Evolutionary conservation across 2,113 vertebrate species (phyloP).

Genomic region (Callaeas wilsoni): DNA sequence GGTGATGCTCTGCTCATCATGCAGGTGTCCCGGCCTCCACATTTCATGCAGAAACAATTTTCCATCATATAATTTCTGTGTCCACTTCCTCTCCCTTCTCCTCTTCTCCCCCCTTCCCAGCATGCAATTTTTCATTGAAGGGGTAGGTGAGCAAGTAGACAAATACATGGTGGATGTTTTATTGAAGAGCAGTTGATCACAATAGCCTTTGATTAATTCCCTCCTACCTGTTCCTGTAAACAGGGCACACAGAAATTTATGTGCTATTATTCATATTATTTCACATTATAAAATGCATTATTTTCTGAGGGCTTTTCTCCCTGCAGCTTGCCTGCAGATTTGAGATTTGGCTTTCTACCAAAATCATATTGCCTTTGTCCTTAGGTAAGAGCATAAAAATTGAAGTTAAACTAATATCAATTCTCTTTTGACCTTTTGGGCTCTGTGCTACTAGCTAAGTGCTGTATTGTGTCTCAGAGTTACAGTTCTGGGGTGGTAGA

Average conservation of each 20-base stretch:
- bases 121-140: background rate
- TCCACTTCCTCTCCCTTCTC: background rate
- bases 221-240: background rate
- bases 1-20: constrained; percentile 29
- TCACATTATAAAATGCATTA: constrained; percentile 9
- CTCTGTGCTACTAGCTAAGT: constrained; percentile 17
- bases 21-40: constrained; percentile 6
- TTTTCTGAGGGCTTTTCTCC: background rate
- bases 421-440: constrained; percentile 27
- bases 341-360: constrained; percentile 14
- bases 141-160: background rate
- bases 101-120: background rate
- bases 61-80: background rate
- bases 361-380: constrained; percentile 28
- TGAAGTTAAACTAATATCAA: constrained; percentile 50
- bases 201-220: constrained; percentile 4
- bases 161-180: background rate
- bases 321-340: background rate
- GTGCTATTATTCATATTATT: constrained; percentile 4
- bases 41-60: constrained; percentile 12
- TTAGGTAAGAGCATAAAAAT: constrained; percentile 23
- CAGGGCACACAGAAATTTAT: background rate
- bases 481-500: background rate
- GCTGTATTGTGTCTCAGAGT: background rate
- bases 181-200: background rate